These are phyloP conservation scores for Himalopsyche anomala DNA, from an alignment of 2,888 invertebrate genomes.

Conservation along the genomic window DNA sequence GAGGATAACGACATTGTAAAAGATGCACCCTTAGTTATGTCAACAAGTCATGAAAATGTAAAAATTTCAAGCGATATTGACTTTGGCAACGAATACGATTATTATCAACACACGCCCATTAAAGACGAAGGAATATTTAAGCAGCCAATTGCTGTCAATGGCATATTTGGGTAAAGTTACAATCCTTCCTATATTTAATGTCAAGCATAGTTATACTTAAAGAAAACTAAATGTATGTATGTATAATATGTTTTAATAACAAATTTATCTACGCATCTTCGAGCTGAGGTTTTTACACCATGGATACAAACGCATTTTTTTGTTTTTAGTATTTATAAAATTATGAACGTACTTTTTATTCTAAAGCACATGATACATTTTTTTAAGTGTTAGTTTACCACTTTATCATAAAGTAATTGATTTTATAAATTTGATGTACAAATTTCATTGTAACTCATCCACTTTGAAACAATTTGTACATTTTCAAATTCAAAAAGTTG, in stretches of 20 bases:
- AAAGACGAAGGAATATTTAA: slow-evolving; percentile 79
- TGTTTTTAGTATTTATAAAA: too few relatives aligned
- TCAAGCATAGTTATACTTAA: not conserved
- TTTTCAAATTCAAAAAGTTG: not conserved
- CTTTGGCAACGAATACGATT: slow-evolving; percentile 73
- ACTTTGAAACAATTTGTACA: not conserved
- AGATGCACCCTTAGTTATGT: slow-evolving; percentile 76
- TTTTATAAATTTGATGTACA: too few relatives aligned
- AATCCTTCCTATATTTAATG: not conserved
- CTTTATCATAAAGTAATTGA: too few relatives aligned
- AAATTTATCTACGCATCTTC: too few relatives aligned
- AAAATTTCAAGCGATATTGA: slow-evolving; percentile 73
- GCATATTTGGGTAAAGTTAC: slow-evolving; percentile 74
- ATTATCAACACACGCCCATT: slow-evolving; percentile 78
- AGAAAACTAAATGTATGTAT: too few relatives aligned
- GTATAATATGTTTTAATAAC: too few relatives aligned
- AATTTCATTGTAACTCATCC: too few relatives aligned
- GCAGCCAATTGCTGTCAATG: slow-evolving; percentile 73
- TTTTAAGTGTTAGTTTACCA: too few relatives aligned
- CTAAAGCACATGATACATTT: too few relatives aligned
- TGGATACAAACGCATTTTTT: too few relatives aligned
- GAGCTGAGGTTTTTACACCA: too few relatives aligned
- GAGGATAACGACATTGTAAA: slow-evolving; percentile 73
- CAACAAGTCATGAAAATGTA: slow-evolving; percentile 81
- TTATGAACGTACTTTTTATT: too few relatives aligned